These are phyloP conservation scores for Cepaea nemoralis DNA, from an alignment of 1,140 invertebrate species.

Conservation along the genomic window DNA sequence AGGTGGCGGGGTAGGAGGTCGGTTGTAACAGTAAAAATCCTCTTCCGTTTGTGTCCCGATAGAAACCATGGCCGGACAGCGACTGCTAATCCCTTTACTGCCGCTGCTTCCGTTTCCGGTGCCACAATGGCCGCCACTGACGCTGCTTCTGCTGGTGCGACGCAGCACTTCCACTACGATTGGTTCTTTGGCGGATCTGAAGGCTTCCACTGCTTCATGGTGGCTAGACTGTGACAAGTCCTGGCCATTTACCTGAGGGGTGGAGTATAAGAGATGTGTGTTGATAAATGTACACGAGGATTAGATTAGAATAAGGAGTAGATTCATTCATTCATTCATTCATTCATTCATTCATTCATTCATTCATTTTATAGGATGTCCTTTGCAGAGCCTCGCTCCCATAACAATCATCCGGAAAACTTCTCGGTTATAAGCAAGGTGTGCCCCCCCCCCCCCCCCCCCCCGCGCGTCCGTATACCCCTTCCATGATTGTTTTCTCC, in stretches of 20 bases:
- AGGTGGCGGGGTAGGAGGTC: slow-evolving; percentile 65
- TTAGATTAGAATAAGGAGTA: too few species aligned
- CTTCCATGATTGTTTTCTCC: too few species aligned
- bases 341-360: too few species aligned
- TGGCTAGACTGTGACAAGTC: slow-evolving; percentile 79
- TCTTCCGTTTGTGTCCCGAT: slow-evolving; percentile 70
- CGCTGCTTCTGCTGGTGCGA: slow-evolving; percentile 60
- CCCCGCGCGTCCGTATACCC: too few species aligned
- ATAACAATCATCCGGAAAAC: too few species aligned
- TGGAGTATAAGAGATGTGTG: too few species aligned
- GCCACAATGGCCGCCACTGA: slow-evolving; percentile 5
- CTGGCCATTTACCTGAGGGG: slow-evolving; percentile 81
- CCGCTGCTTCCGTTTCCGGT: slow-evolving; percentile 24
- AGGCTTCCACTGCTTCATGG: slow-evolving; percentile 81
- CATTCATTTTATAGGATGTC: too few species aligned
- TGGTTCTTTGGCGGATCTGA: slow-evolving; percentile 80
- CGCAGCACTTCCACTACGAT: slow-evolving; percentile 81
- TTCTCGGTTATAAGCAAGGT: too few species aligned
- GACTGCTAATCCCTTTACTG: slow-evolving; percentile 55
- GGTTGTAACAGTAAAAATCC: slow-evolving; percentile 66
- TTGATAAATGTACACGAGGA: too few species aligned
- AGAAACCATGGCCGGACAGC: slow-evolving; percentile 63
- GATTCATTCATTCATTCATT: too few species aligned
- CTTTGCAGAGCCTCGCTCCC: too few species aligned
- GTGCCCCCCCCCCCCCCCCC: too few species aligned